Base-by-base conservation (phyloP, 2,113 vertebrate species). In the Pseudorhombus dupliciocellatus region DNA sequence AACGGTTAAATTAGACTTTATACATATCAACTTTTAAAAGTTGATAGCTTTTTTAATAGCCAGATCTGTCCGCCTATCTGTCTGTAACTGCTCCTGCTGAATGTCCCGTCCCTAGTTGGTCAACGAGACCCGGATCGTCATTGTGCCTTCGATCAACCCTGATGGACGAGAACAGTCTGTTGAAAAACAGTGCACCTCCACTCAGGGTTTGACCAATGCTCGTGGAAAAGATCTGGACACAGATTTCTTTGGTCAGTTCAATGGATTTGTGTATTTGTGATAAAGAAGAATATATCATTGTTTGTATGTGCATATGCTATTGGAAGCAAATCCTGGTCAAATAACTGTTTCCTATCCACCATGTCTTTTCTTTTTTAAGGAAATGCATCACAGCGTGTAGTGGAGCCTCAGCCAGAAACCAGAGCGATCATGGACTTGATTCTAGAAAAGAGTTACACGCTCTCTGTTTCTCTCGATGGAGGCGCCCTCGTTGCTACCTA, bases 131-230 rank as follows among this genome's bases (percentile, higher is more conserved):
- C 93, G 93, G 78, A 98, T 99, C 73, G 92, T 98, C 80, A 96
- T 99, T 51, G 94, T 99, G 56, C 97, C 98, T 7, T 96, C 95
- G 53, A 92, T 99, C 80, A 99, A 99, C 80, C 98, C 97, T 0
- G 98, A 99, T 0, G 98, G 98, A 1, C 93, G 96, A 1, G 96
- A 98, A 78, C 67, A 91, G 50, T 96, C 97, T 0, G 90, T 93
- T 61, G 97, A 98, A 89, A 95, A 93, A 50, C 93, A 96, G 81
- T 99, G 98, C 87, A 89, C 86, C 0, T 98, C 96, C 0, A 93
- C 83, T 30, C 84, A 60, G 2, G 98, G 98, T 54, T 86, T 90
- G 65, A 88, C 86, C 50, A 99, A 99, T 0, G 88, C 92, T 34
- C 92, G 84, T 0, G 94, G 92, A 84, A 98, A 93, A 84, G 98